phyloP scores from a whole-genome alignment of 2,113 vertebrate genomes.

The Anser cygnoides region DNA sequence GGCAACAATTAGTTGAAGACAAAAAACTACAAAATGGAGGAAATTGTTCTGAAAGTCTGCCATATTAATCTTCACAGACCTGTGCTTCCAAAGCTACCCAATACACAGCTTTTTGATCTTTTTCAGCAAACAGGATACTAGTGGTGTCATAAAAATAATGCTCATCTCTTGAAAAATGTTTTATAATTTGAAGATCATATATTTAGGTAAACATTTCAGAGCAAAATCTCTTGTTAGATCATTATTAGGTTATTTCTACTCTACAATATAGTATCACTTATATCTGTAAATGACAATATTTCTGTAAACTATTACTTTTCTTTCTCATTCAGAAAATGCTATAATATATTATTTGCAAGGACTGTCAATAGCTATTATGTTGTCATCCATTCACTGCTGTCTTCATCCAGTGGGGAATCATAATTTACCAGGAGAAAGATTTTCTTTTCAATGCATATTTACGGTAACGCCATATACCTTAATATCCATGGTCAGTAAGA shows the following conservation, averaged over 20 bases:
- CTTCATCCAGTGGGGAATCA: not conserved
- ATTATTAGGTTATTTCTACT: not conserved
- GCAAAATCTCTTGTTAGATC: not conserved
- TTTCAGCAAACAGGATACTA: not conserved
- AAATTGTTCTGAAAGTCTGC: not conserved
- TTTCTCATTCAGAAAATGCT: not conserved
- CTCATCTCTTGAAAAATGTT: not conserved
- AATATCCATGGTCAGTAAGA: not conserved
- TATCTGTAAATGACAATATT: not conserved
- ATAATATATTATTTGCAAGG: not conserved
- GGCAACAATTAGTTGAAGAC: not conserved
- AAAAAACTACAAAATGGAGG: not conserved
- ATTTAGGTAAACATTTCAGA: not conserved
- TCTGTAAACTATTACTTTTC: not conserved
- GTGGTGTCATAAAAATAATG: not conserved
- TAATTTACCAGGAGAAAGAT: not conserved
- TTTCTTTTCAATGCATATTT: not conserved
- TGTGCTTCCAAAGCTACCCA: not conserved
- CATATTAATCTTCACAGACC: accelerated
- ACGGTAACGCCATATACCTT: not conserved
- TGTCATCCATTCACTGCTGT: not conserved
- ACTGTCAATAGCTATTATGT: not conserved
- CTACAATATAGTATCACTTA: not conserved
- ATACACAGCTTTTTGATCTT: not conserved
- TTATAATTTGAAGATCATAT: not conserved